Evolutionary conservation across 2,888 invertebrate species (phyloP).

Genomic region (Chironomus tentans): DNA sequence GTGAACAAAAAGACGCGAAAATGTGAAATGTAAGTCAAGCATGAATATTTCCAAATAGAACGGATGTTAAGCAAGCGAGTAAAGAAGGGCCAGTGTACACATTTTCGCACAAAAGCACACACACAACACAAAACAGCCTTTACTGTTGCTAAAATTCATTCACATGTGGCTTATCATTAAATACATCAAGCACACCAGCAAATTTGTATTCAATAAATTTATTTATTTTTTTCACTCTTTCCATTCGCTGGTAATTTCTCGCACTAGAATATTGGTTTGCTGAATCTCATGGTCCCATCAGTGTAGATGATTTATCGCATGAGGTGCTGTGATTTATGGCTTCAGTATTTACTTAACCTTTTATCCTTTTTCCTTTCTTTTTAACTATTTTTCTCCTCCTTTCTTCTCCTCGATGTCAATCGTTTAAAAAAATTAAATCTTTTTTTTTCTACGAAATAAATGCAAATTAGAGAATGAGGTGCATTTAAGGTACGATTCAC

Average conservation of each 20-base stretch:
- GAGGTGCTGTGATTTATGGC: slow-evolving; percentile 16
- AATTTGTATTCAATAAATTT: too few species aligned
- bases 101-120: neutral
- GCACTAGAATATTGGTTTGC: neutral
- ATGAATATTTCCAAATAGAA: slow-evolving; percentile 6
- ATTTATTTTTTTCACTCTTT: neutral
- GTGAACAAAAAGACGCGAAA: slow-evolving; percentile 13
- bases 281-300: slow-evolving; percentile 1
- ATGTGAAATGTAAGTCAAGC: slow-evolving; percentile 23
- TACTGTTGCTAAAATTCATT: too few species aligned
- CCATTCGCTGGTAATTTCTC: neutral
- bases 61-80: slow-evolving; percentile 14
- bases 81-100: neutral
- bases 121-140: neutral
- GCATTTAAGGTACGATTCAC: slow-evolving; percentile 2
- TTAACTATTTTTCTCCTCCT: neutral
- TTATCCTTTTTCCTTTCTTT: slow-evolving; percentile 6
- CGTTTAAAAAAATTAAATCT: too few species aligned
- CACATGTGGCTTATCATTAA: too few species aligned
- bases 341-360: slow-evolving; percentile 23
- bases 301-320: slow-evolving; percentile 12
- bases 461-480: neutral
- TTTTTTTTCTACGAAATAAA: neutral
- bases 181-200: too few species aligned
- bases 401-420: neutral